Conservation (phyloP, 2,797 vertebrate species). For the Petrocephalus sullivani region DNA sequence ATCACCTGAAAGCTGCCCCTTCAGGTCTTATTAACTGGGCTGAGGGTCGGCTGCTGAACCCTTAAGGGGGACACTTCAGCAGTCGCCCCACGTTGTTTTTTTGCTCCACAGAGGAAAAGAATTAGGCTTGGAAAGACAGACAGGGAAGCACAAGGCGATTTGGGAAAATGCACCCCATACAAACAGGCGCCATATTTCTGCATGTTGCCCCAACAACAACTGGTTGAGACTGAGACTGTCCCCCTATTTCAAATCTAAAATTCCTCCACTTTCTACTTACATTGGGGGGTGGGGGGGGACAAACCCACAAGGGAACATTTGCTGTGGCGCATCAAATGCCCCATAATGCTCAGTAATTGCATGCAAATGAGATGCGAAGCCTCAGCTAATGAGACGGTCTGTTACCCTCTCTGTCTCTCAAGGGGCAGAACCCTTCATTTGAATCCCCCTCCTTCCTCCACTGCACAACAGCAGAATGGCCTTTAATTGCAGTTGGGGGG, state of each 20-base stretch:
- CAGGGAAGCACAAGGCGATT: not conserved
- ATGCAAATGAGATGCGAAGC: conserved; percentile 39
- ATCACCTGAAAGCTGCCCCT: not conserved
- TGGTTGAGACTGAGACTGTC: not conserved
- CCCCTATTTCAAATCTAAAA: not conserved
- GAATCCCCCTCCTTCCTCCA: conserved; percentile 20
- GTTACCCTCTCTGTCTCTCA: conserved; percentile 22
- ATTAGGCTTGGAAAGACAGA: not conserved
- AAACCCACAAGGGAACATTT: conserved; percentile 6
- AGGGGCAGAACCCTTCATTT: conserved; percentile 28
- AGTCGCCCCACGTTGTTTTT: too few species aligned
- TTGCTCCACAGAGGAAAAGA: not conserved
- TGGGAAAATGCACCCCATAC: not conserved
- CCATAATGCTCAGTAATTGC: conserved; percentile 34
- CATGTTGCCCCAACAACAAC: not conserved
- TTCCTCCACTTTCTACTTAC: not conserved
- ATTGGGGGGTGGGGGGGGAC: not conserved
- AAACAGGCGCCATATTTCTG: not conserved
- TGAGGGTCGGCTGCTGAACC: not conserved
- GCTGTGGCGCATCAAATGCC: not conserved
- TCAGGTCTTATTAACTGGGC: not conserved
- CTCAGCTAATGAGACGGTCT: conserved; percentile 36
- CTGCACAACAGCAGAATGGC: conserved; percentile 15
- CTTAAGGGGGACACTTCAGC: not conserved
- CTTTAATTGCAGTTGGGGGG: conserved; percentile 39